Base-by-base conservation (phyloP, 2,888 invertebrate species). In the Lasiommata megera region DNA sequence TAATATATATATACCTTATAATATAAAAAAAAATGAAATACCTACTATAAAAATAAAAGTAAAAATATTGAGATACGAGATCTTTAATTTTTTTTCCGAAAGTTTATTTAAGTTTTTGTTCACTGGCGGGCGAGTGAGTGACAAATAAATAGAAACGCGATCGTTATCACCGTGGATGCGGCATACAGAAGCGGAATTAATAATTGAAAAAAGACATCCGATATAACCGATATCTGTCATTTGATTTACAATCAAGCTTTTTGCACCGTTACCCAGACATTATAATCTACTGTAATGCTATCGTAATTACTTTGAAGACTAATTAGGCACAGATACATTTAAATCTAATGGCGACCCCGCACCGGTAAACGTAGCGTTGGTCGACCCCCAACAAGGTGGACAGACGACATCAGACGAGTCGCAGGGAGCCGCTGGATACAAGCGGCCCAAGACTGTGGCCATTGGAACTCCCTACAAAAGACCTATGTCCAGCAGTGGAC, bases 251-350 rank as follows among this genome's bases (percentile, higher is more conserved):
- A 54, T 56, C 54, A 48, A 52, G 37, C 29, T 58, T 62, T 59
- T 62, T 62, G 55, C 55, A 56, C 60, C 60, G 62, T 63, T 63
- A 63, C 28, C n/a, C 28, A 34, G 41, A 60, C 43, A 29, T 46
- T 50, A 36, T 58, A 62, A 37, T 62, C 40, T 34, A 17, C 28
- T 41, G 36, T 47, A 54, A 44, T 51, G 23, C 34, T 18, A 34
- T 31, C 11, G 3, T 36, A n/a, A 40, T 48, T 50, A 38, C 8
- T 6, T 38, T 23, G 12, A 12, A 50, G 51, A 40, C 23, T 29
- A 51, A 5, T n/a, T 29, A 14, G 11, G 9, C 18, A 37, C 14
- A 48, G 38, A 56, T 18, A 7, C 3, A 12, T 40, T 7, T 31
- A 7, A 7, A 31, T 31, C 11, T 23, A 23, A 3, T 23, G 5